Conservation (phyloP, 1,140 invertebrate species). For the Pectinophora gossypiella region DNA sequence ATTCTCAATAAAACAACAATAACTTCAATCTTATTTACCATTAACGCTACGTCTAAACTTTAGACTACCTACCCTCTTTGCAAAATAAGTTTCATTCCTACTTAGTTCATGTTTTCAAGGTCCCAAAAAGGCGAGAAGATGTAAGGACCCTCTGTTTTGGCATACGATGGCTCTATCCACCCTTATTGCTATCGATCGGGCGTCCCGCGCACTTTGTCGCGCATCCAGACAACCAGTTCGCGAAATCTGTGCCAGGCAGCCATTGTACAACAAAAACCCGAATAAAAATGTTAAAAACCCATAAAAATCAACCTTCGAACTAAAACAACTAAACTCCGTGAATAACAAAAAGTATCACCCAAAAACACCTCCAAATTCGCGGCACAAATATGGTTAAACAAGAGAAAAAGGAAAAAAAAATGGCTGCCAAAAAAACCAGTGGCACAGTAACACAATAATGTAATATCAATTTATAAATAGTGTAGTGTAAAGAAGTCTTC, state of each 20-base stretch:
- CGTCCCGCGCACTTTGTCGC: conserved; percentile 43
- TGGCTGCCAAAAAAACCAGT: conserved; percentile 21
- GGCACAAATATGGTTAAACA: background rate
- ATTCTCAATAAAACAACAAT: too few species aligned
- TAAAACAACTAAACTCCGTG: conserved; percentile 1
- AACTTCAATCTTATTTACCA: too few species aligned
- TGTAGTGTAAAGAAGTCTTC: conserved; percentile 68
- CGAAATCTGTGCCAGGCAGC: conserved; percentile 30
- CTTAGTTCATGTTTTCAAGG: too few species aligned
- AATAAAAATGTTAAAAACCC: conserved; percentile 37
- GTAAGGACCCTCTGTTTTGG: too few species aligned
- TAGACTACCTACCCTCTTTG: too few species aligned
- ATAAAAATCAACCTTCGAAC: conserved; percentile 25
- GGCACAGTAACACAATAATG: conserved; percentile 36
- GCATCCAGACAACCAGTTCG: conserved; percentile 13
- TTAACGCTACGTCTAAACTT: too few species aligned
- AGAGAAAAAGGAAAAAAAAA: conserved; percentile 16
- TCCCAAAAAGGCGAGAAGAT: too few species aligned
- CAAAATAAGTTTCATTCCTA: too few species aligned
- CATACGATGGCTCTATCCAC: too few species aligned
- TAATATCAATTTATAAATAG: conserved; percentile 36
- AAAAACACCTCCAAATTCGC: conserved; percentile 6
- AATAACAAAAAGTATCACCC: conserved; percentile 4
- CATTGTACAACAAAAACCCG: conserved; percentile 45
- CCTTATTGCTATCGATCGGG: conserved; percentile 47